Evolutionary conservation across 2,113 vertebrate genomes (phyloP).

Genomic region (Sander vitreus): DNA sequence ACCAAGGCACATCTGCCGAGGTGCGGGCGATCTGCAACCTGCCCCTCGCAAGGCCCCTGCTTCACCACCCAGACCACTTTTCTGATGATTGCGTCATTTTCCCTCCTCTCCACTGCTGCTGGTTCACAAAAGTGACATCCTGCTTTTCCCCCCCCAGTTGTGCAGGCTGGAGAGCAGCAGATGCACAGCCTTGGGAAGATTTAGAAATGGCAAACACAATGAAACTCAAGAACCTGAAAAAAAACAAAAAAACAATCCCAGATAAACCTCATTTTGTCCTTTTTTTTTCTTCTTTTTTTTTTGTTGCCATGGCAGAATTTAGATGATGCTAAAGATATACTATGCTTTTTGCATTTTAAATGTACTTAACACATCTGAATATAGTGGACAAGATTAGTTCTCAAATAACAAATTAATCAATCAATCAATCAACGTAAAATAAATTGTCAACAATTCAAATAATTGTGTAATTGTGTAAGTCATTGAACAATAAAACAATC

Average conservation of each 20-base stretch:
- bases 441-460: not conserved
- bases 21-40: constrained; percentile 68
- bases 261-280: constrained; percentile 25
- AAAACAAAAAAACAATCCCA: not conserved
- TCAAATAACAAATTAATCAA: not conserved
- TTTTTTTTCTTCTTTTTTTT: constrained; percentile 17
- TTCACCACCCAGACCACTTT: constrained; percentile 66
- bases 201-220: constrained; percentile 79
- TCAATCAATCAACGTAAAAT: not conserved
- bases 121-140: constrained; percentile 80
- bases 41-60: constrained; percentile 65
- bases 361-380: not conserved
- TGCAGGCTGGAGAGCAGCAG: constrained; percentile 72
- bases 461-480: not conserved
- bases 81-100: constrained; percentile 74
- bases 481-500: not conserved
- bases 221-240: constrained; percentile 73
- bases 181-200: constrained; percentile 77
- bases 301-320: constrained; percentile 17
- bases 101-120: constrained; percentile 57
- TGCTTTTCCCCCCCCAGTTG: constrained; percentile 44
- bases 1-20: constrained; percentile 79
- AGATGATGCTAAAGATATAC: constrained; percentile 1
- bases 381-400: not conserved
- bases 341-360: not conserved